Percentiles rank a stretch among this genome's conserved stretches.
Conservation (phyloP, 2,113 vertebrate species). For the Hippolais icterina region DNA sequence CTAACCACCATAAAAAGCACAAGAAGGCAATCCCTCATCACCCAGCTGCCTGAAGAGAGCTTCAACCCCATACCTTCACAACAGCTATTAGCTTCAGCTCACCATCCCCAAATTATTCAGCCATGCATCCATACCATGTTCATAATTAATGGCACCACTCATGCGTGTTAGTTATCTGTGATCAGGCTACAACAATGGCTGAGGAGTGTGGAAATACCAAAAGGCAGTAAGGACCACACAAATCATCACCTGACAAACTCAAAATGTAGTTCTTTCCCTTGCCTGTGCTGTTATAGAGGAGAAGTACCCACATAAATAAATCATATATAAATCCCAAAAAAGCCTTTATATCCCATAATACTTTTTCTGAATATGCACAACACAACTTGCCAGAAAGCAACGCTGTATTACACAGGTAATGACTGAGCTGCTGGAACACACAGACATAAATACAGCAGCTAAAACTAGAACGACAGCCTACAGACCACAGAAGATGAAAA, state of each 20-base stretch:
- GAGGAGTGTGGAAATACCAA: neutral
- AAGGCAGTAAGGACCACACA: neutral
- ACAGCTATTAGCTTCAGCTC: neutral
- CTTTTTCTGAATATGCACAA: neutral
- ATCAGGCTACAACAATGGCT: neutral
- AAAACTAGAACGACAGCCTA: neutral
- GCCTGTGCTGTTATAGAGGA: neutral
- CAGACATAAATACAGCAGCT: neutral
- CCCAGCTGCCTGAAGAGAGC: fast-evolving
- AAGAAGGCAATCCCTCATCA: neutral
- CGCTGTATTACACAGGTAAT: neutral
- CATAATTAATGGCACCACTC: neutral
- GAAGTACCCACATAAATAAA: neutral
- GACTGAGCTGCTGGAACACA: neutral
- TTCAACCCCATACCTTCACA: neutral
- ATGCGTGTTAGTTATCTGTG: neutral
- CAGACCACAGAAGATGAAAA: neutral
- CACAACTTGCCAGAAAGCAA: neutral
- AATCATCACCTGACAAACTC: neutral
- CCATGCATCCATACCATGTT: neutral
- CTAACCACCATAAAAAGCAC: neutral
- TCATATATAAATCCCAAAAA: neutral
- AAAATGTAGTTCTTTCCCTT: neutral
- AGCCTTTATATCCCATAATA: neutral
- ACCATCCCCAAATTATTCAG: neutral